phyloP scores from a whole-genome alignment of 1,140 invertebrate species.

The Dysdera silvatica region DNA sequence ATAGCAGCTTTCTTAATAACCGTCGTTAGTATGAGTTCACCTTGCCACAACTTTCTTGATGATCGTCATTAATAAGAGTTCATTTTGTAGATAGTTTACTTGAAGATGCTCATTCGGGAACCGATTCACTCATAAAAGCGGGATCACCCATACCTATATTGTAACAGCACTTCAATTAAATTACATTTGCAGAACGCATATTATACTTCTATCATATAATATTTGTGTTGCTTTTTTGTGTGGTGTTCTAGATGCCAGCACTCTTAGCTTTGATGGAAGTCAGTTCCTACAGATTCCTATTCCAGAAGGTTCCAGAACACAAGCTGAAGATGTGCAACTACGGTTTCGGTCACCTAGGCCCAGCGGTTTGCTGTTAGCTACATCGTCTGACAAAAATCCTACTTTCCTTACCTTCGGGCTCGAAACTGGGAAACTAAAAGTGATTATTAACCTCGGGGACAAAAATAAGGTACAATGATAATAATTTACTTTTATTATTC shows the following conservation, averaged over 20 bases:
- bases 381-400: slow-evolving; percentile 64
- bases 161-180: no score
- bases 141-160: no score
- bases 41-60: no score
- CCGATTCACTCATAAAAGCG: no score
- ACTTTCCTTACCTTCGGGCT: slow-evolving; percentile 75
- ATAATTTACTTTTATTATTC: background rate
- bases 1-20: no score
- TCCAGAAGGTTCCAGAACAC: slow-evolving; percentile 65
- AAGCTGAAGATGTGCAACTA: slow-evolving; percentile 85
- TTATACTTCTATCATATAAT: no score
- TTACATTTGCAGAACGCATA: no score
- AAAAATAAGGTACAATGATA: slow-evolving; percentile 59
- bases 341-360: slow-evolving; percentile 76
- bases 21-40: no score
- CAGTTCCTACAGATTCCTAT: slow-evolving; percentile 74
- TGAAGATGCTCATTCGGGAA: no score
- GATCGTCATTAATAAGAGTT: no score
- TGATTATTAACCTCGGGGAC: slow-evolving; percentile 72
- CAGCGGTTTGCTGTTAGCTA: slow-evolving; percentile 49
- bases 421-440: slow-evolving; percentile 65
- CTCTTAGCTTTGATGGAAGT: slow-evolving; percentile 80
- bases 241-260: slow-evolving; percentile 68
- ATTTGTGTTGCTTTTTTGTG: no score
- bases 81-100: no score